Base-by-base conservation (phyloP, 2,888 invertebrate genomes). In the Meghimatium bilineatum region DNA sequence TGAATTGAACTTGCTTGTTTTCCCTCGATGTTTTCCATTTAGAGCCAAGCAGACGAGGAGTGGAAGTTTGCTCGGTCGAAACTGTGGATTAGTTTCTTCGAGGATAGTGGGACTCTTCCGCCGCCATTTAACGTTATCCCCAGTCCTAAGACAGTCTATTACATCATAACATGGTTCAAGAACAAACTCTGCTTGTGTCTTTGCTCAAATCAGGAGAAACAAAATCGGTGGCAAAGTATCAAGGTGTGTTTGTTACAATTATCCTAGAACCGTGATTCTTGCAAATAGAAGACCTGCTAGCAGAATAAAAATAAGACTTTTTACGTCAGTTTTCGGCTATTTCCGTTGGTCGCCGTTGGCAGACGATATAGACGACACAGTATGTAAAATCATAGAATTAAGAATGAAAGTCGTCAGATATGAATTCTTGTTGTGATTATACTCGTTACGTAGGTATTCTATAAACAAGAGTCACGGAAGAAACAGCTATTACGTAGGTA, bases 31-130 rank as follows among this genome's bases (percentile, higher is more conserved):
- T 44, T 44, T 44, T 44, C 56, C 71, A 26, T n/a, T 77, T 63
- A 99, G 98, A 98, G 98, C 95, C 96, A 98, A 89, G 97, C 98
- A 0, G 99, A 99, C 94, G 96, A 96, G 72, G 99, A 99, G 94
- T 99, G 99, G 99, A 99, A 99, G 94, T 99, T 98, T 94, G 98
- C 99, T 0, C 95, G 99, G 87, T 98, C 97, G 91, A 97, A 97
- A 93, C 95, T 99, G 82, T 99, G 99, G 98, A 97, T 99, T 92
- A 98, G 97, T 93, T 99, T 98, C 94, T 99, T 99, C 94, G 98
- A 98, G 93, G 97, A 98, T 94, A 98, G 97, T 8, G 98, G 97
- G 36, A 99, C 99, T 0, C 96, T 96, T 72, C 98, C 99, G 20
- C 97, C 98, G 12, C 99, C 99, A 0, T 99, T 99, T 94, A 99